Evolutionary conservation across 1,140 invertebrate species (phyloP), one percentile per base, ranked within the genome.

Genomic region (Heliconius congener): DNA sequence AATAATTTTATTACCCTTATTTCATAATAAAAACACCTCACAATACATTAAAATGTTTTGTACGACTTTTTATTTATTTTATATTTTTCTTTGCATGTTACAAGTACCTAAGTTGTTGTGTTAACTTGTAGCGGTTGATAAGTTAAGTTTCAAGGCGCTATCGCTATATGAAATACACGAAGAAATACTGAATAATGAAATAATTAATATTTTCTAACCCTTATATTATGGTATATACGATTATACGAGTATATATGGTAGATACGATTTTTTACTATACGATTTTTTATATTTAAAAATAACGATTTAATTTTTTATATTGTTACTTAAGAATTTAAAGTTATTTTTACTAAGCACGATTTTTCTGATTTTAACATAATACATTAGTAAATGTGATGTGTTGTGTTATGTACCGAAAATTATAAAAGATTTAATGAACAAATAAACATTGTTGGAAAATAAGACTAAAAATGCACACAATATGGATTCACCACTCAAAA

Each of bases 401-500:
- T 46, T 16, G 42, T 16, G 18, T 5, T 52, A 46, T 18, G 3
- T 57, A 57, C 11, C 8, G 3, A 11, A 11, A 57, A 23, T 23
- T n/a, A 57, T 57, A 66, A 27, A 27, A 30, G 3, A 0, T 66
- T 66, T 30, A 30, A 27, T 66, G 13, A 23, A 60, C 0, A 60
- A 60, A 60, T 60, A 60, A n/a, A 23, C 19, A 60, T n/a, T 27
- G 11, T 13, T 66, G 3, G 11, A 66, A 66, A 27, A 66, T 13
- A 30, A 8, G 23, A 66, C n/a, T 13, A 46, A 30, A 66, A 66
- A 66, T 66, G 23, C 5, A 4, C 9, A 27, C n/a, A 27, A 23
- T 57, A 52, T 18, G 9, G 71, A 57, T 57, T 23, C 23, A 23
- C 23, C 23, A 23, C n/a, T n/a, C 50, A 76, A 78, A 72, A 77